A percentile compares a stretch with the other conserved stretches of the same genome.
Evolutionary conservation across 2,113 vertebrate genomes (phyloP).

Genomic region (Raja brachyura): DNA sequence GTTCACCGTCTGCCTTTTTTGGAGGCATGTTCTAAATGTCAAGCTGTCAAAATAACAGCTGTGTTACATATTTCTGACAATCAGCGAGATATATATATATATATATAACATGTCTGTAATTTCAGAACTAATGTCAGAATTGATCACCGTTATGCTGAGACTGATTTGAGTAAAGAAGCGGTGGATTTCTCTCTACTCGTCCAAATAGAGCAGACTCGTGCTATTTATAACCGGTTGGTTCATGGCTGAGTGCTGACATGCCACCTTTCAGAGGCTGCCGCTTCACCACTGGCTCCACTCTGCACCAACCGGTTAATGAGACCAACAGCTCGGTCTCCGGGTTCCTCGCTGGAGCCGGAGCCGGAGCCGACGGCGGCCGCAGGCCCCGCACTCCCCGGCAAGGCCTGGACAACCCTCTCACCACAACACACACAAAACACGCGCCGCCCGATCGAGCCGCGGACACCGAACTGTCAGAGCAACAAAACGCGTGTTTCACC

Average conservation of each 20-base stretch:
- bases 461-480: not conserved
- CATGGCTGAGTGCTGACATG: not conserved
- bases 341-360: no score
- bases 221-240: conserved; percentile 8
- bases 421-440: no score
- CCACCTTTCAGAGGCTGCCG: not conserved
- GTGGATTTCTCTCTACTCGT: not conserved
- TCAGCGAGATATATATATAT: no score
- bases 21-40: conserved; percentile 69
- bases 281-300: not conserved
- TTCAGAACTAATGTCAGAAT: not conserved
- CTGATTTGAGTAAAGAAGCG: not conserved
- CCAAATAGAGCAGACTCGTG: not conserved
- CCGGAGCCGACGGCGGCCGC: not conserved
- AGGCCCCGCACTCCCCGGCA: not conserved
- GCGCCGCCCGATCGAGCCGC: not conserved
- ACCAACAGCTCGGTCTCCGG: no score
- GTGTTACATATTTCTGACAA: not conserved
- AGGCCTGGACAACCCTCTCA: not conserved
- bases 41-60: not conserved
- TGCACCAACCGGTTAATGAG: not conserved
- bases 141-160: not conserved
- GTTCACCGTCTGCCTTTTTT: conserved; percentile 81
- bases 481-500: not conserved
- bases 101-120: not conserved